These are phyloP conservation scores for Rugalucina vietnamica DNA, from an alignment of 2,888 invertebrate genomes.

Conservation along the genomic window DNA sequence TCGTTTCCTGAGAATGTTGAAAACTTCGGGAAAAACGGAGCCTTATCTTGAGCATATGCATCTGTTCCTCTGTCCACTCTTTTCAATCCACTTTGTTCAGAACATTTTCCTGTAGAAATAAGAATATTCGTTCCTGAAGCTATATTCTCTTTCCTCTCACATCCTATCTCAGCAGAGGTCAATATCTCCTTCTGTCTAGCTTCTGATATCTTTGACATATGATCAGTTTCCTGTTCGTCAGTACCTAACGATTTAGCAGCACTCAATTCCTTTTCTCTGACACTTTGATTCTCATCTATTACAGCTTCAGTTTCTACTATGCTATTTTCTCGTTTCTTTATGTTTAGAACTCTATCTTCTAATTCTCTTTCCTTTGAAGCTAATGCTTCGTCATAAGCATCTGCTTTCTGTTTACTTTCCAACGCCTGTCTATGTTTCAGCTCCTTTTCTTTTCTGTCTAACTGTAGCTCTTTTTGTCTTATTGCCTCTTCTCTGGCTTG, in stretches of 20 bases:
- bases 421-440: neutral
- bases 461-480: neutral
- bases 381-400: neutral
- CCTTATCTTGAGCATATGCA: neutral
- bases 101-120: no score
- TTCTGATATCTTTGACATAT: no score
- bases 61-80: neutral
- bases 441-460: neutral
- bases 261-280: neutral
- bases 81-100: neutral
- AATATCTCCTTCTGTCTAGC: neutral
- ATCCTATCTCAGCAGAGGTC: neutral
- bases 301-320: neutral
- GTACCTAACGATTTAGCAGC: neutral
- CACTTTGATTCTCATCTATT: neutral
- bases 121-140: neutral
- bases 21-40: neutral
- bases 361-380: neutral
- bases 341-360: neutral
- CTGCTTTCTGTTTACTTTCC: neutral
- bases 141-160: neutral
- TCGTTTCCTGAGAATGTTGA: neutral
- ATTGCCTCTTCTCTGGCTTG: neutral
- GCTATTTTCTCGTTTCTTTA: no score
- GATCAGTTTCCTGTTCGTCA: neutral